Conservation (phyloP, 2,888 invertebrate genomes). For the Sinhomidia bicolor region DNA sequence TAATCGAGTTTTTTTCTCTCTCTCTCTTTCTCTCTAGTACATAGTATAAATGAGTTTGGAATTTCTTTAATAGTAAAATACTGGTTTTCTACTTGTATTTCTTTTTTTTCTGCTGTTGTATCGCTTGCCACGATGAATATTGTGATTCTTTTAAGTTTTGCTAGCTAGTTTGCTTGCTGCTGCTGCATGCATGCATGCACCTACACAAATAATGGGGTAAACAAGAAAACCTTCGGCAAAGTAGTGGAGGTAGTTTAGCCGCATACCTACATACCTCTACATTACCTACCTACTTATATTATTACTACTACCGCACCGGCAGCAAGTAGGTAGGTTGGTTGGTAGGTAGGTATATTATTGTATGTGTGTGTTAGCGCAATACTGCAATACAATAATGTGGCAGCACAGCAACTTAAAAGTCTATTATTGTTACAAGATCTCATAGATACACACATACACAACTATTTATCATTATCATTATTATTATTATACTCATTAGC, state of each 20-base stretch:
- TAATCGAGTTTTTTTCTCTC: constrained; percentile 54
- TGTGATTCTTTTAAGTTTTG: no score
- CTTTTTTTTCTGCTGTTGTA: neutral
- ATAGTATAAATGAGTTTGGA: constrained; percentile 58
- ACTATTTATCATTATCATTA: neutral
- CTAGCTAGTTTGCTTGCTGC: no score
- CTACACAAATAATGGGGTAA: neutral
- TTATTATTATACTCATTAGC: neutral
- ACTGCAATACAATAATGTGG: no score
- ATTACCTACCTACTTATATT: no score
- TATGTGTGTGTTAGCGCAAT: no score
- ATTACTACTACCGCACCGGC: no score
- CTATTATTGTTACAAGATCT: neutral
- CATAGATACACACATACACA: neutral
- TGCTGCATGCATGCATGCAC: constrained; percentile 2
- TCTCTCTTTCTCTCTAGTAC: no score
- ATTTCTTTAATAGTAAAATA: constrained; percentile 63
- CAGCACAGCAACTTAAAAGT: no score
- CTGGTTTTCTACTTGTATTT: constrained; percentile 31
- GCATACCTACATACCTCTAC: no score
- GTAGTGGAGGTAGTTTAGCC: no score
- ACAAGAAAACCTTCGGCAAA: neutral
- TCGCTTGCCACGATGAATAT: neutral
- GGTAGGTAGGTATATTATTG: no score
- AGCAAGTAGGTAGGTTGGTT: no score